Conservation (phyloP, 2,113 vertebrate genomes). For the Sorex fumeus region DNA sequence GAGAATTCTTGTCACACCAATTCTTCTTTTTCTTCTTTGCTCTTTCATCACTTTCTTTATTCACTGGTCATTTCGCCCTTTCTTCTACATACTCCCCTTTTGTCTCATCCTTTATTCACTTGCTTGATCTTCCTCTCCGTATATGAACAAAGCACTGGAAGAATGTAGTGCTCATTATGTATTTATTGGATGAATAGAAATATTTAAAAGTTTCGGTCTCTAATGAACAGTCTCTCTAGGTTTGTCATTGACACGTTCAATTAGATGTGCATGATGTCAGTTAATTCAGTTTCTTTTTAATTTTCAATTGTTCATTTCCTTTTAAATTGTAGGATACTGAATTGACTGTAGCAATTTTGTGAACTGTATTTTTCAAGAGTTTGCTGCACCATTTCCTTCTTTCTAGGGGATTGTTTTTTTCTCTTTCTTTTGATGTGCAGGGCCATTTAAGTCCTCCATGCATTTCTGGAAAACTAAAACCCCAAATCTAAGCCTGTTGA, state of each 20-base stretch:
- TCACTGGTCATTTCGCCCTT: not conserved
- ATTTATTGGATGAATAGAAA: not conserved
- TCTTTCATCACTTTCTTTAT: not conserved
- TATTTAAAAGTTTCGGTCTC: constrained; percentile 27
- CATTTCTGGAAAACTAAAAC: constrained; percentile 84
- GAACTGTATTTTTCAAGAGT: constrained; percentile 73
- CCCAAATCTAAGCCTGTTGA: constrained; percentile 87
- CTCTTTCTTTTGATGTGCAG: constrained; percentile 72
- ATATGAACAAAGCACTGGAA: not conserved
- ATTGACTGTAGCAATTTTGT: constrained; percentile 72
- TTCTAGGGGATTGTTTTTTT: constrained; percentile 39
- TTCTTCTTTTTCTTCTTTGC: not conserved
- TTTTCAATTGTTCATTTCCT: constrained; percentile 69
- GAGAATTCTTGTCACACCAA: fast-evolving
- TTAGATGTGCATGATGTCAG: constrained; percentile 67
- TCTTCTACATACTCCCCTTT: not conserved
- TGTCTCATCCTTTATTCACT: constrained; percentile 5
- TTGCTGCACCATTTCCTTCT: constrained; percentile 75
- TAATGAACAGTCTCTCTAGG: constrained; percentile 48
- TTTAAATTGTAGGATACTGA: constrained; percentile 67
- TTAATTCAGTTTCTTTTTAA: constrained; percentile 37
- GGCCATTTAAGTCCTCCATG: constrained; percentile 79
- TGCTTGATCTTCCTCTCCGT: not conserved
- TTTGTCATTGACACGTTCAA: constrained; percentile 62
- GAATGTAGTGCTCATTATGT: not conserved